These are phyloP conservation scores for Apodemus sylvaticus DNA, from an alignment of 2,113 vertebrate species.

Conservation along the genomic window DNA sequence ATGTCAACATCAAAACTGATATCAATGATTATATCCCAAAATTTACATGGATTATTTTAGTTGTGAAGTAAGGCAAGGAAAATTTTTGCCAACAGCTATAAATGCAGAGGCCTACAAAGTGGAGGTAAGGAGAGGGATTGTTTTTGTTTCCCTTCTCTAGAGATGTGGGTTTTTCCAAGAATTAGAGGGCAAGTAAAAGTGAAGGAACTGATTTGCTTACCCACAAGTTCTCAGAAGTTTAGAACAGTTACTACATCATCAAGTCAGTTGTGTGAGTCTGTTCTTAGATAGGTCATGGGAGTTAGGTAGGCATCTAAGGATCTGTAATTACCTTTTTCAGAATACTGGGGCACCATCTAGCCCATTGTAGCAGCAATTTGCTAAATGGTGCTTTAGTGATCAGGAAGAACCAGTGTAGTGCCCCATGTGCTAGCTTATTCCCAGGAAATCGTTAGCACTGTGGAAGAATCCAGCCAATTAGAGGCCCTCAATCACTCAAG, in stretches of 20 bases:
- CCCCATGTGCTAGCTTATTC: slow-evolving; percentile 56
- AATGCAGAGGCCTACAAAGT: background rate
- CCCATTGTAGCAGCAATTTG: slow-evolving; percentile 44
- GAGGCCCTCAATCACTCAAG: slow-evolving; percentile 52
- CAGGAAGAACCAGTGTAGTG: background rate
- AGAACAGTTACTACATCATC: slow-evolving; percentile 15
- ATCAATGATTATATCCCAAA: background rate
- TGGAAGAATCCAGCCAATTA: slow-evolving; percentile 51
- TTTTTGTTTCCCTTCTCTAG: background rate
- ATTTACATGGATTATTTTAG: background rate
- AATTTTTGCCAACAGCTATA: background rate
- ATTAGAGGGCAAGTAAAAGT: background rate
- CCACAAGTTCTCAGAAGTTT: slow-evolving; percentile 27
- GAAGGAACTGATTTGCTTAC: background rate
- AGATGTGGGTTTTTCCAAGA: background rate
- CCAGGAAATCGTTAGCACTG: slow-evolving; percentile 63
- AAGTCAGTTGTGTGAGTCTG: background rate
- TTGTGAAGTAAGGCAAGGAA: background rate
- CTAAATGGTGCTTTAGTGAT: slow-evolving; percentile 59
- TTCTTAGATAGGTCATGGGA: background rate
- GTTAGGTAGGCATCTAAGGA: slow-evolving; percentile 17
- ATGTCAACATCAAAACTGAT: background rate
- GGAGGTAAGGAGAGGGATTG: background rate
- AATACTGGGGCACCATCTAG: slow-evolving; percentile 22
- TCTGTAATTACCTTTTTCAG: slow-evolving; percentile 57